Conservation (phyloP, 2,888 invertebrate genomes). For the Ischnus inquisitorius region DNA sequence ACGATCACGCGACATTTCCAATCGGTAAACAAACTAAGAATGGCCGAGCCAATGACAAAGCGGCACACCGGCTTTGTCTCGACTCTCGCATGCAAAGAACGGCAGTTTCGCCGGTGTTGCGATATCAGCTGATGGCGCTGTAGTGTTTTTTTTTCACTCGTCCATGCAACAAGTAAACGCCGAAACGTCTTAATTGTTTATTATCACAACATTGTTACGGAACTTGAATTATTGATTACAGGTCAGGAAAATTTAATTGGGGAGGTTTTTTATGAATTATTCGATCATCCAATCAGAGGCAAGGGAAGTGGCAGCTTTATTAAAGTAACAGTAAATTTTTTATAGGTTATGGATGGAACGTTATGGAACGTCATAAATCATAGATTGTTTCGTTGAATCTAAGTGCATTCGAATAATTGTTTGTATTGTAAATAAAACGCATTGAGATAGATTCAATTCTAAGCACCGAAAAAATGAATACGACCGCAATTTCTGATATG, state of each 20-base stretch:
- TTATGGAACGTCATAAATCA: too few relatives aligned
- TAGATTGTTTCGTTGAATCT: too few relatives aligned
- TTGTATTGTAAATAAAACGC: background rate
- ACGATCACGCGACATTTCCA: too few relatives aligned
- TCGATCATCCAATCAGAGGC: too few relatives aligned
- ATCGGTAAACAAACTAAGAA: too few relatives aligned
- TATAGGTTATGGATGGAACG: too few relatives aligned
- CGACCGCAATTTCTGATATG: background rate
- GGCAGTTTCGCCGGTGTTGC: background rate
- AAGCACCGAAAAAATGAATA: conserved; percentile 28
- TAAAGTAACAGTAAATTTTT: too few relatives aligned
- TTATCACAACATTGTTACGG: background rate
- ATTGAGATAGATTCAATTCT: background rate
- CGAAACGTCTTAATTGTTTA: background rate
- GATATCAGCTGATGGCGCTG: conserved; percentile 11
- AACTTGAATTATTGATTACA: background rate
- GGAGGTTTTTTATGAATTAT: background rate
- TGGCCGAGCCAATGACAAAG: too few relatives aligned
- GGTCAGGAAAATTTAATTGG: background rate
- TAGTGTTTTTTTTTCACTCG: background rate
- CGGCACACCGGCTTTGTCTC: background rate
- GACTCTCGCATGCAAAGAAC: background rate
- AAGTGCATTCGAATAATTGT: background rate
- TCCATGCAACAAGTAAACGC: conserved; percentile 11
- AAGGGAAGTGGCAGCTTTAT: too few relatives aligned